Percentiles rank a stretch among this genome's conserved stretches.
Conservation (phyloP, 2,888 invertebrate genomes). For the Drosophila acutilabella region DNA sequence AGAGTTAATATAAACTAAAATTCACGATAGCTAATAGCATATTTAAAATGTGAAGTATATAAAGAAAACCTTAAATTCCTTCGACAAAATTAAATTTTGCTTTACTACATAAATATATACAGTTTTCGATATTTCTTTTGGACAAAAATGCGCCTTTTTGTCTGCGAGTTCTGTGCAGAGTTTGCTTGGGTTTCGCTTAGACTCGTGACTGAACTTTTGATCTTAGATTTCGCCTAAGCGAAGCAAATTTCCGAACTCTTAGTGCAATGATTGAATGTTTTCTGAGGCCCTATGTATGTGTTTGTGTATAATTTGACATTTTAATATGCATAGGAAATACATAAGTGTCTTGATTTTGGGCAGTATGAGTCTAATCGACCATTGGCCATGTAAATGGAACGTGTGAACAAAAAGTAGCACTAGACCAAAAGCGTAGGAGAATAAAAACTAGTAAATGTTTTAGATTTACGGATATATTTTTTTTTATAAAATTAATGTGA, state of each 20-base stretch:
- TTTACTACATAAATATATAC: neutral
- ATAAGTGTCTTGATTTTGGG: constrained; percentile 30
- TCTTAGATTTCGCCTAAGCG: constrained; percentile 61
- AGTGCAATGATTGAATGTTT: constrained; percentile 76
- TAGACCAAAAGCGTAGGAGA: constrained; percentile 15
- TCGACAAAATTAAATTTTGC: too few species aligned
- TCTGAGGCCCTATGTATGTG: constrained; percentile 12
- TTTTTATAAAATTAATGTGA: constrained; percentile 37
- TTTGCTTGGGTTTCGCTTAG: constrained; percentile 48
- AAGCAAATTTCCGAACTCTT: constrained; percentile 49
- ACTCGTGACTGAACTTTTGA: constrained; percentile 78
- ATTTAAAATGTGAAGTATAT: too few species aligned
- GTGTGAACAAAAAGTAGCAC: constrained; percentile 66
- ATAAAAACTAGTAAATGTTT: constrained; percentile 22
- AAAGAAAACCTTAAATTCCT: too few species aligned
- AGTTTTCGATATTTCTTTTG: constrained; percentile 26
- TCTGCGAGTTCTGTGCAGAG: constrained; percentile 49
- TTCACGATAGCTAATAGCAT: too few species aligned
- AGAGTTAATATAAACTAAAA: too few species aligned
- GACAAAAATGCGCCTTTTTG: constrained; percentile 51
- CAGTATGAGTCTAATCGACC: constrained; percentile 46
- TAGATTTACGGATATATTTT: constrained; percentile 46
- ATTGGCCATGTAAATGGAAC: constrained; percentile 77
- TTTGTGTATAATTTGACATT: constrained; percentile 71
- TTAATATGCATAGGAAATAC: constrained; percentile 69